phyloP scores from a whole-genome alignment of 2,797 vertebrate species.

The Pseudomugil tenellus region DNA sequence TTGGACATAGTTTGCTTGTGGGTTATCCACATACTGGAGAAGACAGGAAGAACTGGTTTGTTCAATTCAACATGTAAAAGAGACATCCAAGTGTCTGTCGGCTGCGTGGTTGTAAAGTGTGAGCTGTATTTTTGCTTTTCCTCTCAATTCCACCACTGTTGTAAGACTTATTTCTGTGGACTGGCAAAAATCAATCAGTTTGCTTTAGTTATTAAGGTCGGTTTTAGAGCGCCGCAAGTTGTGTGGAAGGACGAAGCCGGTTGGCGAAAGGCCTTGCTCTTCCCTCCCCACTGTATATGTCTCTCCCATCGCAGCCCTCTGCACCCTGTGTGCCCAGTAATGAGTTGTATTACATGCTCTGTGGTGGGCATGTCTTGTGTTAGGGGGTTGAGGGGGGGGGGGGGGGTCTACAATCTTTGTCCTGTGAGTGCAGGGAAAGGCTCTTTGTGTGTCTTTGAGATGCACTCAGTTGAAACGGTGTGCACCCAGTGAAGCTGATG shows the following conservation, averaged over 20 bases:
- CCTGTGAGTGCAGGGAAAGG: conserved; percentile 64
- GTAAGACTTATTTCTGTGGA: conserved; percentile 38
- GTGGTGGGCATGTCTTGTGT: conserved; percentile 77
- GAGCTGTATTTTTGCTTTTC: conserved; percentile 38
- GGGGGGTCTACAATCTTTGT: conserved; percentile 73
- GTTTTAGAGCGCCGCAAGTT: conserved; percentile 59
- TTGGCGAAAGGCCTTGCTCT: conserved; percentile 40
- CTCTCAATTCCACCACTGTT: conserved; percentile 32
- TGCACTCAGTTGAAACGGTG: conserved; percentile 78
- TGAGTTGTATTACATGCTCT: conserved; percentile 82
- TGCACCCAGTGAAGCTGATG: conserved; percentile 80
- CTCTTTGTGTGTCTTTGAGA: conserved; percentile 79
- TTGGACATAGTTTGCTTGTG: conserved; percentile 63
- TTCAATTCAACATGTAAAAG: conserved; percentile 12
- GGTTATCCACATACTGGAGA: conserved; percentile 52
- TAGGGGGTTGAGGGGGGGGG: conserved; percentile 20
- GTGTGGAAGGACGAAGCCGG: conserved; percentile 69
- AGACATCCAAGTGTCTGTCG: not conserved
- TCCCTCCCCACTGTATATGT: conserved; percentile 52
- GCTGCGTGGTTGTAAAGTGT: conserved; percentile 23
- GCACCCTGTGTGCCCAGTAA: conserved; percentile 71
- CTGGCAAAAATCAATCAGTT: conserved; percentile 49
- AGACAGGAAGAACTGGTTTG: conserved; percentile 18
- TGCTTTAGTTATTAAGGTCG: conserved; percentile 67
- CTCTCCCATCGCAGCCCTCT: conserved; percentile 70